phyloP scores from a whole-genome alignment of 2,888 invertebrate species.

The Eurytoma adleriae region DNA sequence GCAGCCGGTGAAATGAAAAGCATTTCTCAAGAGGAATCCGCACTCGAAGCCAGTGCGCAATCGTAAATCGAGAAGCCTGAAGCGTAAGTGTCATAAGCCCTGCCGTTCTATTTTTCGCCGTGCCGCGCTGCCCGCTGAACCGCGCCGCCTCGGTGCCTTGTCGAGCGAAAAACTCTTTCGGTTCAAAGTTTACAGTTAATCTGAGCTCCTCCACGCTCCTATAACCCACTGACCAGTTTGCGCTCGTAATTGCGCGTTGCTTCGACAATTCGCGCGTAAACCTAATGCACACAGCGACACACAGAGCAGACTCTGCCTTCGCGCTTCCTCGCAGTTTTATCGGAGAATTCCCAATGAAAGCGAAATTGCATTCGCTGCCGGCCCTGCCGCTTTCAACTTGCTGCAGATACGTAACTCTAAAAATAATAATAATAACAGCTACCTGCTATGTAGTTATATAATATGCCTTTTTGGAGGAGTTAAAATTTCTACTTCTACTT shows the following conservation, averaged over 20 bases:
- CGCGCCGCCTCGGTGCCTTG: background rate
- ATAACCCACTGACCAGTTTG: background rate
- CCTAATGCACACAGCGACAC: background rate
- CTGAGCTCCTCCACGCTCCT: background rate
- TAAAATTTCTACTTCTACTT: too few relatives aligned
- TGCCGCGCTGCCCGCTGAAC: conserved; percentile 17
- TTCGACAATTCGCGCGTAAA: background rate
- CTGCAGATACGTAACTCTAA: too few relatives aligned
- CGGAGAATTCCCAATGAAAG: too few relatives aligned
- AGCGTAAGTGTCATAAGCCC: background rate
- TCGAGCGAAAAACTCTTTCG: background rate
- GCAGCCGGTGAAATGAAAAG: background rate
- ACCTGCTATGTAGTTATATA: too few relatives aligned
- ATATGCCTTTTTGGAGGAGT: too few relatives aligned
- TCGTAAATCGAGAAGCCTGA: conserved; percentile 2
- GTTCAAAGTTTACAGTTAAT: conserved; percentile 35
- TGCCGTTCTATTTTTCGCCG: conserved; percentile 4
- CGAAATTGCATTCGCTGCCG: too few relatives aligned
- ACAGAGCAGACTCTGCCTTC: background rate
- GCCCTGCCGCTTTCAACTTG: too few relatives aligned
- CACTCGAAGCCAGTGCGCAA: background rate
- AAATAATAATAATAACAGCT: too few relatives aligned
- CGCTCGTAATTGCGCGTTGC: background rate
- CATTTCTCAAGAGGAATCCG: background rate
- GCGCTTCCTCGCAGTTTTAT: too few relatives aligned